Conservation (phyloP, 2,797 vertebrate species). For the Cossypha caffra region DNA sequence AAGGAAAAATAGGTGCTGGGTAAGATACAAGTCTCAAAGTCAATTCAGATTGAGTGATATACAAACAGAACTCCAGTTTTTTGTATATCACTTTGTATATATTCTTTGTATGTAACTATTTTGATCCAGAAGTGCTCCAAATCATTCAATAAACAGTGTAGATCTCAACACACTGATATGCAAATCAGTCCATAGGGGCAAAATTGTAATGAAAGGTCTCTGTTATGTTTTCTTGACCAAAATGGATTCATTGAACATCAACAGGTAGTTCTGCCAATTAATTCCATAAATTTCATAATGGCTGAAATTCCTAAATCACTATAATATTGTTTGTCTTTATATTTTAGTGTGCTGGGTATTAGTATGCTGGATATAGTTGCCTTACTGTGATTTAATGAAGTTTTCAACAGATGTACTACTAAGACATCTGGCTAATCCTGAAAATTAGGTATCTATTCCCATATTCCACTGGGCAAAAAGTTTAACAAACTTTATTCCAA, state of each 20-base stretch:
- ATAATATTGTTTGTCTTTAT: not conserved
- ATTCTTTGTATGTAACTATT: not conserved
- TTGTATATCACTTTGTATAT: no score
- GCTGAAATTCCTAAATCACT: not conserved
- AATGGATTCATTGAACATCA: not conserved
- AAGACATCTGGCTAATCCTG: not conserved
- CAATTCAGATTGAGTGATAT: not conserved
- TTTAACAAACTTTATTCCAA: not conserved
- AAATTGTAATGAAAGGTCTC: not conserved
- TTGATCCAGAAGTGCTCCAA: not conserved
- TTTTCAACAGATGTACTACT: not conserved
- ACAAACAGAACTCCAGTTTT: not conserved
- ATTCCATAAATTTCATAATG: not conserved
- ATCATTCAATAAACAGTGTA: not conserved
- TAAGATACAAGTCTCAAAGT: not conserved
- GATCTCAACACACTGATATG: not conserved
- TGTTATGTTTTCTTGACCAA: not conserved
- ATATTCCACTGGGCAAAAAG: not conserved
- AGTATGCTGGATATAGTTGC: not conserved
- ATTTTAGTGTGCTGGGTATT: not conserved
- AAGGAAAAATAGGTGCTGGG: not conserved
- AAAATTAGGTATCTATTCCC: not conserved
- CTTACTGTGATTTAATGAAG: not conserved
- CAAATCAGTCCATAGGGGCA: not conserved
- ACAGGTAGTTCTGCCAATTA: not conserved